These are phyloP conservation scores for Camponotus floridanus DNA, from an alignment of 1,140 invertebrate genomes.

Conservation along the genomic window DNA sequence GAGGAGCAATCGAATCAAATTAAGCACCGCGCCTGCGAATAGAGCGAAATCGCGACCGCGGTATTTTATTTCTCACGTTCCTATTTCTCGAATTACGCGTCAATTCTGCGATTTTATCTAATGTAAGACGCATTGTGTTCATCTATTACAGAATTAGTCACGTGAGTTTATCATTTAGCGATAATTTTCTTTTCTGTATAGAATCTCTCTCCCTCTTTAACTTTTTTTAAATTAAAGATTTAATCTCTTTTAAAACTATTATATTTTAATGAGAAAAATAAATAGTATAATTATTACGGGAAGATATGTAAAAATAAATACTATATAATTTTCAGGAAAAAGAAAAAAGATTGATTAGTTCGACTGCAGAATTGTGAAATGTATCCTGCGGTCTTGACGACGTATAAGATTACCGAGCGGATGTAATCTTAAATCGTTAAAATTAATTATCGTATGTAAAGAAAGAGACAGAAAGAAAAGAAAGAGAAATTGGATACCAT, in stretches of 20 bases:
- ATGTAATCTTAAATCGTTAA: constrained; percentile 56
- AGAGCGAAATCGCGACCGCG: constrained; percentile 3
- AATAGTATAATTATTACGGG: neutral
- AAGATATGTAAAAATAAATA: neutral
- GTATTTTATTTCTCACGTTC: constrained; percentile 56
- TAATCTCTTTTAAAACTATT: neutral
- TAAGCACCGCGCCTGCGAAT: constrained; percentile 48
- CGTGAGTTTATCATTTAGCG: neutral
- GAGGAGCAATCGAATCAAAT: constrained; percentile 50
- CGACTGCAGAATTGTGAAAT: constrained; percentile 20
- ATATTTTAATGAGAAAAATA: neutral
- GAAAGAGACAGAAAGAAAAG: neutral
- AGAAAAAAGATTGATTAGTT: neutral
- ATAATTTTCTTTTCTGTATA: neutral
- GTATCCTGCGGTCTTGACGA: constrained; percentile 19
- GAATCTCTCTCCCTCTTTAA: neutral
- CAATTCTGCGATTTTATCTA: constrained; percentile 31
- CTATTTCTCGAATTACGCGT: constrained; percentile 45
- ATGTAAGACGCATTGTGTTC: neutral
- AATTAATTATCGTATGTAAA: constrained; percentile 49
- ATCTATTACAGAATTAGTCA: neutral
- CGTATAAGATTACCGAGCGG: constrained; percentile 49
- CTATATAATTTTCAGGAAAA: constrained; percentile 6
- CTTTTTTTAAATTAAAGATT: too few relatives aligned
- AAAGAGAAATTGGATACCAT: constrained; percentile 24